Percentiles rank a stretch among this genome's conserved stretches.
Conservation (phyloP, 2,113 vertebrate genomes). For the Neolamprologus kungweensis region DNA sequence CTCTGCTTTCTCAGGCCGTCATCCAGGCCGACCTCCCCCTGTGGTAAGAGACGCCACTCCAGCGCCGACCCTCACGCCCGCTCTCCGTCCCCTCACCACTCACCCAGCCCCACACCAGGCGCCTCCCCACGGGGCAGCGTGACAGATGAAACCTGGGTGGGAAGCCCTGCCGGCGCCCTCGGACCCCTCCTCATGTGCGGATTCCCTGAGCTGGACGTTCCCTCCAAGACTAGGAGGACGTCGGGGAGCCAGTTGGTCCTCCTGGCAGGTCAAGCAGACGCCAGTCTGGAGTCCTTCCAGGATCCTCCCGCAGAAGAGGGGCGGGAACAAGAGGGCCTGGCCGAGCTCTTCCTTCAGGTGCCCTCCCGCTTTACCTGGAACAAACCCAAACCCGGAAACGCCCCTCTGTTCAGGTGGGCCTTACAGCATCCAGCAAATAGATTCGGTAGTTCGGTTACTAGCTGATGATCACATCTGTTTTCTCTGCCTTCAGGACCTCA, state of each 20-base stretch:
- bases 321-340: constrained; percentile 74
- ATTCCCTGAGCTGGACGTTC: constrained; percentile 83
- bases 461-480: not conserved
- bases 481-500: constrained; percentile 72
- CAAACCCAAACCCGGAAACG: constrained; percentile 87
- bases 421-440: not conserved
- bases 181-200: constrained; percentile 73
- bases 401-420: constrained; percentile 83
- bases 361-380: constrained; percentile 90
- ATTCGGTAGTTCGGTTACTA: not conserved
- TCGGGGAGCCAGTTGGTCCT: constrained; percentile 77
- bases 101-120: constrained; percentile 82
- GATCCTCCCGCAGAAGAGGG: constrained; percentile 71
- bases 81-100: constrained; percentile 85
- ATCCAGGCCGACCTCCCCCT: constrained; percentile 89
- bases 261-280: constrained; percentile 75
- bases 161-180: constrained; percentile 62
- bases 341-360: constrained; percentile 91
- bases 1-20: constrained; percentile 81
- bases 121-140: constrained; percentile 87
- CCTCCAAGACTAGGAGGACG: constrained; percentile 91
- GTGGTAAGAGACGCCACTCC: constrained; percentile 88
- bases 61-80: constrained; percentile 81
- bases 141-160: constrained; percentile 86
- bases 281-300: constrained; percentile 74